phyloP scores from a whole-genome alignment of 2,888 invertebrate genomes.

The Gandaritis pyraliata region DNA sequence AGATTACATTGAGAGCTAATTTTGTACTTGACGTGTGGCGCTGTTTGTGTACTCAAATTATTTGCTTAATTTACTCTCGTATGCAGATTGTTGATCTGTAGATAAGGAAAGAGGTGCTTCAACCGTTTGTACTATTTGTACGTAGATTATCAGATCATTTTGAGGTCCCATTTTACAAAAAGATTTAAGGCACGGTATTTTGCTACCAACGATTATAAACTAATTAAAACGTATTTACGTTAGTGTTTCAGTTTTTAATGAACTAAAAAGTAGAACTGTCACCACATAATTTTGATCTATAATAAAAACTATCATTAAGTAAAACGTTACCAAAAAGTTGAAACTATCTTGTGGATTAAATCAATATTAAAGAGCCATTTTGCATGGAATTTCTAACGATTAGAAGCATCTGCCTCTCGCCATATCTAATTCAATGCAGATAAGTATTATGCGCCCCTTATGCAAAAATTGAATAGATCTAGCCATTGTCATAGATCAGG shows the following conservation, averaged over 20 bases:
- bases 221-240: too few relatives aligned
- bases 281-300: too few relatives aligned
- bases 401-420: conserved; percentile 52
- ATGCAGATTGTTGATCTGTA: conserved; percentile 59
- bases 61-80: conserved; percentile 72
- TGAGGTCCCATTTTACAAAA: conserved; percentile 16
- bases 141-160: conserved; percentile 29
- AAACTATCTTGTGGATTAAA: neutral
- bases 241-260: too few relatives aligned
- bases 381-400: conserved; percentile 38
- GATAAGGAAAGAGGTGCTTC: conserved; percentile 68
- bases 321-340: too few relatives aligned
- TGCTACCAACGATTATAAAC: too few relatives aligned
- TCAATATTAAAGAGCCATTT: conserved; percentile 17
- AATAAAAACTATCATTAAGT: too few relatives aligned
- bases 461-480: conserved; percentile 78
- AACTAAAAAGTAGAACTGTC: too few relatives aligned
- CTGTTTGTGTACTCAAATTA: conserved; percentile 64
- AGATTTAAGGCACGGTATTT: neutral
- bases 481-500: conserved; percentile 78
- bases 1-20: conserved; percentile 71
- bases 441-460: conserved; percentile 68
- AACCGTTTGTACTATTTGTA: conserved; percentile 40
- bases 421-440: conserved; percentile 35
- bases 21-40: conserved; percentile 68